Conservation (phyloP, 1,140 invertebrate species). For the Aradophagus sp. region DNA sequence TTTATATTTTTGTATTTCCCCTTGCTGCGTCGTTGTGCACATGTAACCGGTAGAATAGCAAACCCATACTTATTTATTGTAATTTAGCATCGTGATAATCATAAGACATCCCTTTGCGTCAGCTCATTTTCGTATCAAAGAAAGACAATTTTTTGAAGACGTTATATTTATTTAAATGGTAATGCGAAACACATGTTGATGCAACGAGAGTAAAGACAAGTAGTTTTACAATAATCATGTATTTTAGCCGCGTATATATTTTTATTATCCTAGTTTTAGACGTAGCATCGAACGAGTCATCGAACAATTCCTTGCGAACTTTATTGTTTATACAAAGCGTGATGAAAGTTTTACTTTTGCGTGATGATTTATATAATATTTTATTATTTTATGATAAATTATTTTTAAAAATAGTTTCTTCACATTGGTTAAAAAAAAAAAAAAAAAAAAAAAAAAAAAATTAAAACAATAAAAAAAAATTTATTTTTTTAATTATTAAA, state of each 20-base stretch:
- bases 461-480: too few species aligned
- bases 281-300: slow-evolving; percentile 43
- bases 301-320: slow-evolving; percentile 24
- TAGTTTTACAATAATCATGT: slow-evolving; percentile 22
- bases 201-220: slow-evolving; percentile 1
- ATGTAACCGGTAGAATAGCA: slow-evolving; percentile 50
- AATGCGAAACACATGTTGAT: slow-evolving; percentile 7
- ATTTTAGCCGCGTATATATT: slow-evolving; percentile 28
- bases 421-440: too few species aligned
- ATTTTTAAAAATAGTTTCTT: too few species aligned
- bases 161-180: slow-evolving; percentile 26
- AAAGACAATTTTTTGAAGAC: too few species aligned
- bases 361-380: too few species aligned
- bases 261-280: slow-evolving; percentile 32
- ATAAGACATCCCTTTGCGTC: slow-evolving; percentile 11
- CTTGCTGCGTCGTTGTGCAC: slow-evolving; percentile 48
- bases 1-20: slow-evolving; percentile 52
- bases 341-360: slow-evolving; percentile 20
- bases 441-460: too few species aligned
- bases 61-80: slow-evolving; percentile 62
- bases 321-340: slow-evolving; percentile 17
- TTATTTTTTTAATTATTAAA: too few species aligned
- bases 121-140: slow-evolving; percentile 14
- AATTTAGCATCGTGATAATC: slow-evolving; percentile 48
- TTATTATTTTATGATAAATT: too few species aligned